A percentile compares a stretch with the other conserved stretches of the same genome.
Evolutionary conservation across 2,888 invertebrate species (phyloP).

Genomic region (Pyrrhia umbra): DNA sequence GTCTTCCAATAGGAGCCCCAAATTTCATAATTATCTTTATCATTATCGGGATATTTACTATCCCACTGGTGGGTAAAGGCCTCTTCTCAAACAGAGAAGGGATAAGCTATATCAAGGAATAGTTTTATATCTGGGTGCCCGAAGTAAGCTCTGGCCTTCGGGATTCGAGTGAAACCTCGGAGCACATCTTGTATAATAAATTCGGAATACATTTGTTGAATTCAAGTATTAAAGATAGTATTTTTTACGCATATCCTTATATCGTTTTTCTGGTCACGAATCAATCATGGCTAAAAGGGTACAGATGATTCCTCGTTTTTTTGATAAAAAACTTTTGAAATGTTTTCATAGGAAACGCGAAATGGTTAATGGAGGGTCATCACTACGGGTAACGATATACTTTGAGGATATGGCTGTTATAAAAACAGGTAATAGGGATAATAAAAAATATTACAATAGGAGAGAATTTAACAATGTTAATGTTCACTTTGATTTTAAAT

Average conservation of each 20-base stretch:
- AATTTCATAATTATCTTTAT: too few relatives aligned
- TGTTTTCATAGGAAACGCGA: neutral
- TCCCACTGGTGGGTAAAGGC: too few relatives aligned
- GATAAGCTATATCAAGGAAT: too few relatives aligned
- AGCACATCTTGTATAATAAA: too few relatives aligned
- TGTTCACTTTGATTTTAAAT: too few relatives aligned
- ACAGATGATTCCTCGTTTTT: neutral
- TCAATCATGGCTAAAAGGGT: constrained; percentile 10
- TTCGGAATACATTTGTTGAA: neutral
- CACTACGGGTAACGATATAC: neutral
- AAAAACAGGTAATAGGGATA: neutral
- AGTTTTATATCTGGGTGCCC: too few relatives aligned
- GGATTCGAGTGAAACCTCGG: too few relatives aligned
- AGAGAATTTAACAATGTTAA: too few relatives aligned
- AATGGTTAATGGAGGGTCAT: neutral
- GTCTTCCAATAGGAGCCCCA: too few relatives aligned
- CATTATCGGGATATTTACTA: too few relatives aligned
- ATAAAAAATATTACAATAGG: neutral
- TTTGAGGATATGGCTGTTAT: neutral
- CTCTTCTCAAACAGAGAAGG: too few relatives aligned
- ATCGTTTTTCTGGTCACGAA: neutral
- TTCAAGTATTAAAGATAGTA: neutral
- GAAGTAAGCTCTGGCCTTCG: too few relatives aligned
- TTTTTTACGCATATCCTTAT: neutral
- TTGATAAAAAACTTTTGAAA: neutral